phyloP scores from a whole-genome alignment of 2,888 invertebrate species.

The Heliconius hortense region DNA sequence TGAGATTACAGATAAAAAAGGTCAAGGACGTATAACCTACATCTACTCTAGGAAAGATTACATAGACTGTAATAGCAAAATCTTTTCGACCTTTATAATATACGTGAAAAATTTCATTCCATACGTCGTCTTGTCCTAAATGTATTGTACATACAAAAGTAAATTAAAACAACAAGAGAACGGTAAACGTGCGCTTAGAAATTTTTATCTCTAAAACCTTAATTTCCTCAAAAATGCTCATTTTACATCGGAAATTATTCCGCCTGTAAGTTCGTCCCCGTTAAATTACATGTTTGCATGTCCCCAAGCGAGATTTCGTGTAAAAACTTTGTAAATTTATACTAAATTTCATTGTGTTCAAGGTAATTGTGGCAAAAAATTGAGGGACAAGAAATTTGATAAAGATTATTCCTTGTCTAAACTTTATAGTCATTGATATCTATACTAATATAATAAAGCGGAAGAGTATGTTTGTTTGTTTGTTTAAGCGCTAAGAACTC shows the following conservation, averaged over 20 bases:
- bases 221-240: slow-evolving; percentile 31
- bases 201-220: slow-evolving; percentile 15
- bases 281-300: slow-evolving; percentile 40
- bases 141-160: not conserved
- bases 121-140: not conserved
- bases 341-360: slow-evolving; percentile 10
- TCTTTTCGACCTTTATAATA: not conserved
- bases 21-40: not conserved
- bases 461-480: too few species aligned
- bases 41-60: not conserved
- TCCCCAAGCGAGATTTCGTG: slow-evolving; percentile 30
- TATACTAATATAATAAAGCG: too few species aligned
- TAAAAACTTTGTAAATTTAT: slow-evolving; percentile 28
- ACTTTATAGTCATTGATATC: not conserved
- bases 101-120: slow-evolving; percentile 2
- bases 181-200: slow-evolving; percentile 21
- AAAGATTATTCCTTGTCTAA: not conserved
- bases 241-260: slow-evolving; percentile 32
- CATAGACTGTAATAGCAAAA: not conserved
- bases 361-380: not conserved
- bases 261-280: slow-evolving; percentile 6
- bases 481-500: too few species aligned
- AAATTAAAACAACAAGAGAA: slow-evolving; percentile 15
- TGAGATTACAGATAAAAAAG: slow-evolving; percentile 11
- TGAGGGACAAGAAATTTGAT: not conserved